phyloP scores from a whole-genome alignment of 2,888 invertebrate species.

The Spialia ferax region DNA sequence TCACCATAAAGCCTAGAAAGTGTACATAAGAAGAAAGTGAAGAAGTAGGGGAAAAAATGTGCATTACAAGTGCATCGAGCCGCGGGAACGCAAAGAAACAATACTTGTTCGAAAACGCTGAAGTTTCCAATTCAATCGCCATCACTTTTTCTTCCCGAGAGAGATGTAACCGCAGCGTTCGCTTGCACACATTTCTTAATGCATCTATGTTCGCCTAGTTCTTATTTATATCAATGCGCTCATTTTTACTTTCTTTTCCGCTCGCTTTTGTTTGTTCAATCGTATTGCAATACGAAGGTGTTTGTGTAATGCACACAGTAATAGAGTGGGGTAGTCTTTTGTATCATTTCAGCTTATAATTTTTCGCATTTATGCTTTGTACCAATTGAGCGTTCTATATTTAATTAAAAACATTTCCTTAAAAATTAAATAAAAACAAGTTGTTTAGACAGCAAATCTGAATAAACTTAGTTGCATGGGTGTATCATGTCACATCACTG shows the following conservation, averaged over 20 bases:
- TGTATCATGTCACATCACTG: no score
- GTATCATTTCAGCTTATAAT: background rate
- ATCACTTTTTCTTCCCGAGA: conserved; percentile 77
- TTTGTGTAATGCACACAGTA: conserved; percentile 14
- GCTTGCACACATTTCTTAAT: conserved; percentile 71
- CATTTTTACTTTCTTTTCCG: conserved; percentile 86
- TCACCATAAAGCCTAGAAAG: conserved; percentile 85
- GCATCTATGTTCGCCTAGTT: conserved; percentile 76
- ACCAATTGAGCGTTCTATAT: no score
- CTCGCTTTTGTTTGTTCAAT: conserved; percentile 77
- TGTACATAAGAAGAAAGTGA: conserved; percentile 85
- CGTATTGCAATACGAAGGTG: conserved; percentile 48
- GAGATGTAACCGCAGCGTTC: conserved; percentile 65
- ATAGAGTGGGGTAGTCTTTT: background rate
- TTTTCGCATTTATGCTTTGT: no score
- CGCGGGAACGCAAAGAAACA: conserved; percentile 67
- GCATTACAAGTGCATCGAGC: conserved; percentile 68
- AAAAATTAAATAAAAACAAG: no score
- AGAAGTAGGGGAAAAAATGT: conserved; percentile 79
- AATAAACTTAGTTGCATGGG: no score
- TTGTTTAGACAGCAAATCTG: no score
- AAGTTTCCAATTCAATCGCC: conserved; percentile 71
- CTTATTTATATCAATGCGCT: conserved; percentile 76
- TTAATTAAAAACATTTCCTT: no score
- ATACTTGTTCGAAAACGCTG: conserved; percentile 66